Base-by-base conservation (phyloP, 2,888 invertebrate species). In the Charanyca ferruginea region DNA sequence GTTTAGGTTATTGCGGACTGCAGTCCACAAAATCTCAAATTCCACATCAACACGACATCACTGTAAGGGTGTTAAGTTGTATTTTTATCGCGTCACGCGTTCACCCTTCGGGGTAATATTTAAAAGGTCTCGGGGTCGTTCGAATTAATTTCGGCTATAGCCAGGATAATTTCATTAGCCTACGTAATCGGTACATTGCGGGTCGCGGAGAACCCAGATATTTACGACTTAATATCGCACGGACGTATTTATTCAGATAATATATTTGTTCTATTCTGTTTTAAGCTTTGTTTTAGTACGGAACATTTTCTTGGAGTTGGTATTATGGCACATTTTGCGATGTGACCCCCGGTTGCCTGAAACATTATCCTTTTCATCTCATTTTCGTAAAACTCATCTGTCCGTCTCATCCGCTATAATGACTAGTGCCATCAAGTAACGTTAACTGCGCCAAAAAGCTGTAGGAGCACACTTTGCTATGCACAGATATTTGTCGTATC, bases 141-240 rank as follows among this genome's bases (percentile, higher is more conserved):
- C 81, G 83, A 89, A 91, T 92, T 93, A 92, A 91, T 92, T 91
- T 86, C 85, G 84, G 86, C 86, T 85, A 89, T 89, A 87, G 87
- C 89, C 80, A 85, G 88, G 88, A 91, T 92, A 91, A 92, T 92
- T 92, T 88, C 87, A 92, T 93, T 92, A 92, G 80, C 81, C 80
- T 81, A 73, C 80, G 83, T 84, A 85, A 85, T 86, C 85, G 84
- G 83, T 77, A 77, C 77, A 79, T 66, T 75, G 74, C 70, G 80
- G 83, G 80, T 79, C 81, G 79, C 74, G 83, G 81, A 83, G 77
- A 71, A 66, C 59, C 74, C 76, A 41, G 83, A 89, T 89, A 89
- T 92, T 91, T 90, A 89, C 87, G 87, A 87, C 83, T 87, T 89
- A 88, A 89, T 90, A 91, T 90, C 85, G 85, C 75, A 75, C 75